Percentiles rank a stretch among this genome's conserved stretches.
Evolutionary conservation across 2,888 invertebrate species (phyloP).

Genomic region (Protonemura montana): DNA sequence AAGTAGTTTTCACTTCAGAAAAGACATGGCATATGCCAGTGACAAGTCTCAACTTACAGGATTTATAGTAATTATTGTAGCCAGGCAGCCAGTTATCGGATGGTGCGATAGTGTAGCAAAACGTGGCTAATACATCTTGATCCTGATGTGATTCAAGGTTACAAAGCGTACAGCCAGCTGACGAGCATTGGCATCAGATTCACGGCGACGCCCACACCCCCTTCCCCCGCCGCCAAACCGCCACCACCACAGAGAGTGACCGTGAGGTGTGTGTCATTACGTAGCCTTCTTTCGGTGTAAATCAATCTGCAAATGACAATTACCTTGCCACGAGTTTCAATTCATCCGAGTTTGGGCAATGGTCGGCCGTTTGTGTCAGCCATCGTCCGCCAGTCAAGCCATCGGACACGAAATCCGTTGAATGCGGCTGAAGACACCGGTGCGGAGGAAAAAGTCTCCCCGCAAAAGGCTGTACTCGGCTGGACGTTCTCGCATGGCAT

Average conservation of each 20-base stretch:
- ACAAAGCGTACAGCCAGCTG: not conserved
- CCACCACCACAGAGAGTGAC: not conserved
- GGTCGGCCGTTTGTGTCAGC: not conserved
- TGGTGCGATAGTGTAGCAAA: not conserved
- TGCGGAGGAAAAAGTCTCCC: too few relatives aligned
- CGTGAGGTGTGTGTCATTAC: slow-evolving; percentile 26
- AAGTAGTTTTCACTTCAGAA: not conserved
- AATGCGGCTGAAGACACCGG: too few relatives aligned
- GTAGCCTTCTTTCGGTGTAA: not conserved
- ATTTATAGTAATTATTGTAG: slow-evolving; percentile 10
- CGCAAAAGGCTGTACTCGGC: too few relatives aligned
- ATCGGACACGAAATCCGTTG: not conserved
- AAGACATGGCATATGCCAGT: slow-evolving; percentile 1
- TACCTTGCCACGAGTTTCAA: not conserved
- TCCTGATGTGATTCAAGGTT: slow-evolving; percentile 14
- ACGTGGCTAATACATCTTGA: not conserved
- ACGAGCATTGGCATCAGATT: slow-evolving; percentile 28
- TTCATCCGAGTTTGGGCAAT: slow-evolving; percentile 5
- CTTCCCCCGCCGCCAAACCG: not conserved
- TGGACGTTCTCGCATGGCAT: too few relatives aligned
- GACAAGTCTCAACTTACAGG: slow-evolving; percentile 23
- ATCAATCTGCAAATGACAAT: not conserved
- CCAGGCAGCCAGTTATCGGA: not conserved
- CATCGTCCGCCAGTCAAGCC: not conserved
- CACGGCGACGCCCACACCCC: slow-evolving; percentile 2